phyloP scores from a whole-genome alignment of 2,888 invertebrate species.

The Euplagia quadripunctaria region DNA sequence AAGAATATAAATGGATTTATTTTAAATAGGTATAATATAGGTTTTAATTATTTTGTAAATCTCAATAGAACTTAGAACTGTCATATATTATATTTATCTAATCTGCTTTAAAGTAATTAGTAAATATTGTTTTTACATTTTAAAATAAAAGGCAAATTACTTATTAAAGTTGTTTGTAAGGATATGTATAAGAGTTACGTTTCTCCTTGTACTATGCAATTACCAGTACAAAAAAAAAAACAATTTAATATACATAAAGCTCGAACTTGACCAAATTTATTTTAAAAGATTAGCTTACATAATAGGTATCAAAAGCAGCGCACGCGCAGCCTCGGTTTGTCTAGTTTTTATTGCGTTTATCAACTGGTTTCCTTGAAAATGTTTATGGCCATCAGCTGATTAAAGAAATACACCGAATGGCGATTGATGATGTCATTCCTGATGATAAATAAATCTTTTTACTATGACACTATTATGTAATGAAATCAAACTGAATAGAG shows the following conservation, averaged over 20 bases:
- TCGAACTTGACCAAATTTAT: background rate
- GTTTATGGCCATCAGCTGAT: background rate
- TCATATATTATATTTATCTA: background rate
- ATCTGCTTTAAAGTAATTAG: too few relatives aligned
- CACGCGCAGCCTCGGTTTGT: background rate
- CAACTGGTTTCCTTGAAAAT: background rate
- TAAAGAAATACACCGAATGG: background rate
- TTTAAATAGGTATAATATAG: too few relatives aligned
- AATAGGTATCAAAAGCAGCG: background rate
- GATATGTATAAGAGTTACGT: background rate
- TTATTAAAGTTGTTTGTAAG: background rate
- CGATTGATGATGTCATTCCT: background rate
- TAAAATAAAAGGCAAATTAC: background rate
- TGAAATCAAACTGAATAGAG: too few relatives aligned
- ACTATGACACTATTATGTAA: background rate
- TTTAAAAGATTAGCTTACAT: background rate
- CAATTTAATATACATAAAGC: too few relatives aligned
- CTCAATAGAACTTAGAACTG: background rate
- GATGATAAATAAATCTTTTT: background rate
- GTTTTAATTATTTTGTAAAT: too few relatives aligned
- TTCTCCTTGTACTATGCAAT: background rate
- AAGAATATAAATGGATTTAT: too few relatives aligned
- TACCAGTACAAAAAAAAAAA: too few relatives aligned
- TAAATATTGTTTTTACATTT: too few relatives aligned
- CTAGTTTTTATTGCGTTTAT: background rate